Conservation (phyloP, 1,140 invertebrate genomes). For the Apolygus lucorum region DNA sequence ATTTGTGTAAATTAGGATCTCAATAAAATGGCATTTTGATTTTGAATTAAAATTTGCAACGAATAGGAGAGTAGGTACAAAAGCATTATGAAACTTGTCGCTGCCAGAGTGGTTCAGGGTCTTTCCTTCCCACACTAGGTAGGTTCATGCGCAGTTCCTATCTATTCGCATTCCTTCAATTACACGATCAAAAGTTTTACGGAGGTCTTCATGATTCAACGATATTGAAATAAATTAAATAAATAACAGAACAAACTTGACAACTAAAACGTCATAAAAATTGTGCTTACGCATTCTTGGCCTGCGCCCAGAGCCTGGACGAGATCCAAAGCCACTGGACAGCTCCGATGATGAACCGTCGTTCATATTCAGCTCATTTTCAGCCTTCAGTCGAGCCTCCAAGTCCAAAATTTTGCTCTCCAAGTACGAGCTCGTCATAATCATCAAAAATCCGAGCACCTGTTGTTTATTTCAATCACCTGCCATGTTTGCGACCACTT, state of each 20-base stretch:
- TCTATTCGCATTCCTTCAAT: too few relatives aligned
- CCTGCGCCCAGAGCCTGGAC: slow-evolving; percentile 32
- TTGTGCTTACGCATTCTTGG: slow-evolving; percentile 33
- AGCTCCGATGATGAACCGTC: slow-evolving; percentile 2
- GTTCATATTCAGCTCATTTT: slow-evolving; percentile 47
- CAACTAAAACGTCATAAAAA: not conserved
- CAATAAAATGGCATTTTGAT: too few relatives aligned
- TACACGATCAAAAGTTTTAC: too few relatives aligned
- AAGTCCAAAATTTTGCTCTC: slow-evolving; percentile 54
- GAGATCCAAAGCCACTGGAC: slow-evolving; percentile 27
- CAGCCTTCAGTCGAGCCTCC: slow-evolving; percentile 52
- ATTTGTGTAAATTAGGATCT: too few relatives aligned
- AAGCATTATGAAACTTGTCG: too few relatives aligned
- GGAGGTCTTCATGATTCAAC: too few relatives aligned
- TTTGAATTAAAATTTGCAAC: too few relatives aligned
- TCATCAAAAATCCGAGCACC: slow-evolving; percentile 14
- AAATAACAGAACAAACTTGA: too few relatives aligned
- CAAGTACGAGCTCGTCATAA: slow-evolving; percentile 42
- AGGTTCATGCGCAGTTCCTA: too few relatives aligned
- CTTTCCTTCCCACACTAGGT: not conserved
- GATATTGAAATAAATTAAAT: too few relatives aligned
- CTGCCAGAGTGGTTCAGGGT: not conserved
- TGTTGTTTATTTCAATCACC: slow-evolving; percentile 24
- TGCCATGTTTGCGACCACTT: slow-evolving; percentile 29
- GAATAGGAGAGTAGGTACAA: not conserved